Evolutionary conservation across 2,888 invertebrate genomes (phyloP), one percentile per base, ranked within the genome.

Genomic region (Thymelicus sylvestris): DNA sequence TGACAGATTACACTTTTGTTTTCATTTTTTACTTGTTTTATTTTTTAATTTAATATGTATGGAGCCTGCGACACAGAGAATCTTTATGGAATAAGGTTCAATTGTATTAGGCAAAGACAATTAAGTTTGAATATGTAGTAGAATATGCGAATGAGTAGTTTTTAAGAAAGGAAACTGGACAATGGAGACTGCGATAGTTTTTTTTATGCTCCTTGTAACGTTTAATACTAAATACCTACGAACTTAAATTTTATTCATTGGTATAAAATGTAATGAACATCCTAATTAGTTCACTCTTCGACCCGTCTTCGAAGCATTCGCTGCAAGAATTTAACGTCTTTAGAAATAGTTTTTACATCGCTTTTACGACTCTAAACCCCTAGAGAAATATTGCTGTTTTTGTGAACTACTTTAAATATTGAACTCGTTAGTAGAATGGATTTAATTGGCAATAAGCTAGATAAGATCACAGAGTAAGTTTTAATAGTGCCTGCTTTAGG

Each of bases 301-400:
- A 48, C 7, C 44, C 48, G 59, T 50, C 39, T 62, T 47, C n/a
- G 48, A 55, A 57, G 47, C 39, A 59, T 69, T 39, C 41, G n/a
- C 57, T 48, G 39, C 41, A 64, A 55, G 39, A 69, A 69, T 44
- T 44, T 5, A 38, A 55, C 38, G 47, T 59, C 50, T 65, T 64
- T 64, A 59, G 50, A 48, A 59, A 5, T 12, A 15, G 41, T 65
- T 69, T 57, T 41, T 77, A 74, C 75, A 74, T 81, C 72, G 68
- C 74, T 76, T 80, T 75, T 74, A 72, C 75, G 70, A 77, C 77
- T 84, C 80, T 86, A 85, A 87, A 87, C 85, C 85, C 84, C 79
- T 76, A 76, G 77, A 80, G 82, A 82, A 82, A 80, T 79, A 79
- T 78, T 77, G 78, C 77, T 75, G 80, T 78, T 80, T 77, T 82